Conservation (phyloP, 2,797 vertebrate species). For the Otolemur crassicaudatus region DNA sequence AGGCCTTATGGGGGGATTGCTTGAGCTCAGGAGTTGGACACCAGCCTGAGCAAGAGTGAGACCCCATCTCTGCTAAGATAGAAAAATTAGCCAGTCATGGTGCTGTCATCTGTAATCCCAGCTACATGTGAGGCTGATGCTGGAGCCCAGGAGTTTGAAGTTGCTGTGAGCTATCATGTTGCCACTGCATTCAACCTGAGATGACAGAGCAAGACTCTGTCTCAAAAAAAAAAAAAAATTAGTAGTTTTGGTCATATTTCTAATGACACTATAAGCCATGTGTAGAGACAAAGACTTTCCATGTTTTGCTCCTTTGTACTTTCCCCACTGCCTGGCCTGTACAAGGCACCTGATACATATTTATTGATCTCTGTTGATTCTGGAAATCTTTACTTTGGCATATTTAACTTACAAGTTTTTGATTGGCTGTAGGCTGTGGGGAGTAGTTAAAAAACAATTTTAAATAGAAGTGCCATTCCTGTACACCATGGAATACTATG, state of each 20-base stretch:
- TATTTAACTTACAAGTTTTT: conserved; percentile 39
- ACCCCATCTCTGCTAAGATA: too few species aligned
- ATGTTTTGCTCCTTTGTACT: conserved; percentile 14
- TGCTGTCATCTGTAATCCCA: too few species aligned
- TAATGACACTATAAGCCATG: neutral
- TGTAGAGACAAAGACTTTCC: neutral
- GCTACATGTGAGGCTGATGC: too few species aligned
- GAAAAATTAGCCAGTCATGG: too few species aligned
- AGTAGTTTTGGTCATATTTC: neutral
- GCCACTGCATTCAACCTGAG: too few species aligned
- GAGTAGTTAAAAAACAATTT: conserved; percentile 54
- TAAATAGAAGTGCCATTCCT: conserved; percentile 37
- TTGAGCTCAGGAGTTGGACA: too few species aligned
- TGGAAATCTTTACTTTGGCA: conserved; percentile 43
- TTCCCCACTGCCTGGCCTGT: neutral
- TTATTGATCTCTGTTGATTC: conserved; percentile 54
- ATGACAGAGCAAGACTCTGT: too few species aligned
- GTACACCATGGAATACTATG: too few species aligned
- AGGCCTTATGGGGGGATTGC: too few species aligned
- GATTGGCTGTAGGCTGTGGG: neutral
- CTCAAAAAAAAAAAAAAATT: neutral
- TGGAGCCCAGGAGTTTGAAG: too few species aligned
- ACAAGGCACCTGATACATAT: neutral
- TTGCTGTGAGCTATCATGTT: too few species aligned
- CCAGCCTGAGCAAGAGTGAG: too few species aligned